Evolutionary conservation across 2,888 invertebrate genomes (phyloP), one percentile per base, ranked within the genome.

Genomic region (Mycalesis mineus): DNA sequence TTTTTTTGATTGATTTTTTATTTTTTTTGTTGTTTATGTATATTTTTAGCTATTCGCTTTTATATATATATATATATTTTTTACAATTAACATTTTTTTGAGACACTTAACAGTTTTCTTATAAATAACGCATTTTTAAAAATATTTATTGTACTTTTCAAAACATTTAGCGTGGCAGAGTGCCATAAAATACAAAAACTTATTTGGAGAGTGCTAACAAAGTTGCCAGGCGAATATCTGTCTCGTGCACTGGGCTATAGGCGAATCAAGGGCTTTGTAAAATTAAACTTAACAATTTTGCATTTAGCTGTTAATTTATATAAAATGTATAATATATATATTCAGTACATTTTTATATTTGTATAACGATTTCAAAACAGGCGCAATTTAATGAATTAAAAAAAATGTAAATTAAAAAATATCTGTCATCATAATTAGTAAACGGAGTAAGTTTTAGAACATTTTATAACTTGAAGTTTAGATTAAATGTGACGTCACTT

Each of bases 181-280:
- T 78, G 84, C 83, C 84, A 80, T 84, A 87, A 86, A 85, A 82
- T 86, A 87, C 82, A 88, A 88, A n/a, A 87, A 84, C 83, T 84
- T 86, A 85, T 77, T 59, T 49, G 39, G 61, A 65, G 53, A 59
- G 82, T 71, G 78, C 74, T 72, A 75, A 77, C 70, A 78, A 74
- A 77, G 76, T 69, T 68, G 81, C 76, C 74, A 74, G 80, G 80
- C 77, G 70, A 74, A 70, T 65, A 62, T 53, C 52, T 49, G 52
- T 57, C 71, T 69, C 68, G 66, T 65, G 70, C 72, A 70, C 71
- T 69, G 71, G 70, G 68, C 68, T 60, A 61, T 55, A 55, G 55
- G 61, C 58, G 65, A 47, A 22, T 33, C 53, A 54, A 55, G 66
- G 64, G 61, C 60, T 61, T 58, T 61, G 60, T 17, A 9, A 6